Conservation (phyloP, 2,888 invertebrate species). For the Arrhopalites spinosus region DNA sequence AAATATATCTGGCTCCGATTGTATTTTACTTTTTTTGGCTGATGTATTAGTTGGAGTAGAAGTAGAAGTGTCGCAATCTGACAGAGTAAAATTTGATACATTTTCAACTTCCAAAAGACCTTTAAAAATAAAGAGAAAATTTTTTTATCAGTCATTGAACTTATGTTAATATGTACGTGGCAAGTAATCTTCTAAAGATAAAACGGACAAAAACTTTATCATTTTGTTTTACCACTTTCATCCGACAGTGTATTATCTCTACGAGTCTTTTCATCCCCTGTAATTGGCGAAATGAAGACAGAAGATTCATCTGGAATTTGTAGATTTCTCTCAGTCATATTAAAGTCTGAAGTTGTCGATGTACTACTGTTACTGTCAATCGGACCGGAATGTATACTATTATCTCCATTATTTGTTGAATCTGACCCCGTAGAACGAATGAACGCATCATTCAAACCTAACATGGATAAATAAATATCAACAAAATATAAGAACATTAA, state of each 20-base stretch:
- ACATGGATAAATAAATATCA: no score
- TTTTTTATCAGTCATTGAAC: no score
- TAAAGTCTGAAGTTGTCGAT: neutral
- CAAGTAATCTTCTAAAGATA: neutral
- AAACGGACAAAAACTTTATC: neutral
- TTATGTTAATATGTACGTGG: no score
- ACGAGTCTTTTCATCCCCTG: neutral
- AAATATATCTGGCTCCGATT: slow-evolving; percentile 11
- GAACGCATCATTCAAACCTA: slow-evolving; percentile 30
- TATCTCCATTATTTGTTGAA: neutral
- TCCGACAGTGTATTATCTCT: neutral
- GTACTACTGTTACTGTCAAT: neutral
- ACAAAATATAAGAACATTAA: no score
- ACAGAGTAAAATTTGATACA: neutral
- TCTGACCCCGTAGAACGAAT: neutral
- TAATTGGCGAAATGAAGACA: slow-evolving; percentile 6
- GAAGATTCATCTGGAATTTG: neutral
- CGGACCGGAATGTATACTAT: neutral
- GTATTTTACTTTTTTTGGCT: neutral
- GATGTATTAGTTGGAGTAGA: neutral
- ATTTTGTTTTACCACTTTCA: slow-evolving; percentile 21
- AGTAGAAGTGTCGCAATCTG: neutral
- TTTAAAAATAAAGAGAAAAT: neutral
- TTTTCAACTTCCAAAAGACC: slow-evolving; percentile 13
- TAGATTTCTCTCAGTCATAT: neutral